Conservation (phyloP, 2,888 invertebrate species). For the Adelphocoris suturalis region DNA sequence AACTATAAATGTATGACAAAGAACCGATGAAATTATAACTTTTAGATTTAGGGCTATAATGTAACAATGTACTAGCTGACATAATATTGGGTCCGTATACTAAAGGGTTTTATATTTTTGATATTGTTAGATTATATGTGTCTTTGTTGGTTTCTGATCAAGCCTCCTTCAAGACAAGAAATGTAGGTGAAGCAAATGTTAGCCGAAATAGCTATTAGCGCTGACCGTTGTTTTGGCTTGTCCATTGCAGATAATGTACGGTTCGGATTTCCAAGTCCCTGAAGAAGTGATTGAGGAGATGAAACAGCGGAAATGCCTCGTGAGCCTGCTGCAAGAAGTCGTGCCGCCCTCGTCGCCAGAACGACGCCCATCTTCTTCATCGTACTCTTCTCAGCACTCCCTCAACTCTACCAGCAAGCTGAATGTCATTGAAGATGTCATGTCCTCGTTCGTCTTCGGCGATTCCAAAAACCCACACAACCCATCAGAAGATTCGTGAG, state of each 20-base stretch:
- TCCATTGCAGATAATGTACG: constrained; percentile 76
- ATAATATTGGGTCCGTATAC: too few relatives aligned
- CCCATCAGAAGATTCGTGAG: constrained; percentile 67
- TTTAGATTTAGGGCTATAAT: too few relatives aligned
- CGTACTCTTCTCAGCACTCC: constrained; percentile 22
- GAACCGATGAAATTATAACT: too few relatives aligned
- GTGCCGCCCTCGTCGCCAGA: constrained; percentile 28
- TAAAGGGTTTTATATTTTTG: too few relatives aligned
- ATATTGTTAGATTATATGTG: too few relatives aligned
- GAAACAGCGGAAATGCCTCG: constrained; percentile 74
- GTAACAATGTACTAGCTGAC: too few relatives aligned
- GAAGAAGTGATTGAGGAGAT: constrained; percentile 74
- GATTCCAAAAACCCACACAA: constrained; percentile 67
- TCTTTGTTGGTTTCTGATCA: too few relatives aligned
- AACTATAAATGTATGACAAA: too few relatives aligned
- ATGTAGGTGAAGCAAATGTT: too few relatives aligned
- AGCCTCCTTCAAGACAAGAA: too few relatives aligned
- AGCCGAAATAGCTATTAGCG: too few relatives aligned
- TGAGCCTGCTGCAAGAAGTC: constrained; percentile 74
- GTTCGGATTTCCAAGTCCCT: constrained; percentile 74
- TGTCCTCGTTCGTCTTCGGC: constrained; percentile 75
- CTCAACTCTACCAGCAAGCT: constrained; percentile 54
- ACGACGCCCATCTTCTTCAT: constrained; percentile 50
- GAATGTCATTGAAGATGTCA: constrained; percentile 74
- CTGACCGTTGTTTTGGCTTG: background rate